Conservation (phyloP, 2,113 vertebrate species). For the Pelecanoides urinatrix region DNA sequence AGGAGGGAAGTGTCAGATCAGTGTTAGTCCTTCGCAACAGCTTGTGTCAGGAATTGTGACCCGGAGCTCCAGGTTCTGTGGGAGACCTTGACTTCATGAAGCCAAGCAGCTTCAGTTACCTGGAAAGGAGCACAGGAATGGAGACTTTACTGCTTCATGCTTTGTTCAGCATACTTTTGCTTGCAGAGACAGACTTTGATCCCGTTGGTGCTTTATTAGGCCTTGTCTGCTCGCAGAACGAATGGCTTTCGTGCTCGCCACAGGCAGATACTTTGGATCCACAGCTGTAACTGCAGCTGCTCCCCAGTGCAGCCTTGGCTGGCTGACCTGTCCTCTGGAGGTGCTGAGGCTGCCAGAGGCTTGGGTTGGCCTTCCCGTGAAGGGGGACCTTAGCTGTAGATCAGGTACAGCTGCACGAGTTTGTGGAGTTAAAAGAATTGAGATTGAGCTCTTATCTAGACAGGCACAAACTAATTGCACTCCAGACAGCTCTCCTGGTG, state of each 20-base stretch:
- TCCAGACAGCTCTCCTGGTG: background rate
- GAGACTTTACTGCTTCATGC: background rate
- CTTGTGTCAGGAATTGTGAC: background rate
- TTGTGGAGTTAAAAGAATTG: background rate
- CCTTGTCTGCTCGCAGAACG: rapidly evolving
- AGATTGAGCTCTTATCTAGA: background rate
- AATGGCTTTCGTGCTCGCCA: rapidly evolving
- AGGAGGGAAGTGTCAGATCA: background rate
- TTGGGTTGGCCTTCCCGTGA: rapidly evolving
- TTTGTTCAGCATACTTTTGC: background rate
- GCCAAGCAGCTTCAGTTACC: background rate
- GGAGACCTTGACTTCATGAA: background rate
- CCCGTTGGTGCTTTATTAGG: background rate
- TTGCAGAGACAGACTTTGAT: background rate
- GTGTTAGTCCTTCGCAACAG: background rate
- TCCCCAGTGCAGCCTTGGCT: rapidly evolving
- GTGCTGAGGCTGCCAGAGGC: background rate
- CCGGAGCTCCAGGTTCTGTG: background rate
- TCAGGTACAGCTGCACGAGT: background rate
- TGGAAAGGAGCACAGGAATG: background rate
- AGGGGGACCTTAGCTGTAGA: background rate
- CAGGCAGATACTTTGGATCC: background rate
- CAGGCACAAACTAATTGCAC: background rate
- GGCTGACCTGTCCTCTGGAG: background rate
- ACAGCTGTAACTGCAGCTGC: background rate